Conservation (phyloP, 1,140 invertebrate genomes). For the Pseudomyrmex gracilis region DNA sequence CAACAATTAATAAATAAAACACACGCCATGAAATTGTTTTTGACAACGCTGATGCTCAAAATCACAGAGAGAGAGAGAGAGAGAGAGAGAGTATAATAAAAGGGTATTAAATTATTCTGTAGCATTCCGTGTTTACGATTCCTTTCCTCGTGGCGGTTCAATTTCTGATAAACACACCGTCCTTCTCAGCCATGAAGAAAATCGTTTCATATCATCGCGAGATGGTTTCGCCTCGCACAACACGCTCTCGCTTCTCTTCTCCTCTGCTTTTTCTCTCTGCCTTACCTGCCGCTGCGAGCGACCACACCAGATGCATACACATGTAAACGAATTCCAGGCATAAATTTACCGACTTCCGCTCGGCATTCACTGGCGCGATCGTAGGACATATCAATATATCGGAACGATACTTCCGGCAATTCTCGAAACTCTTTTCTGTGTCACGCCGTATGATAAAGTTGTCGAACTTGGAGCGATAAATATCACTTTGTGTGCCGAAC, state of each 20-base stretch:
- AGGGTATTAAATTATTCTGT: slow-evolving; percentile 32
- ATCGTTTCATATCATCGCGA: slow-evolving; percentile 47
- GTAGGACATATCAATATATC: slow-evolving; percentile 57
- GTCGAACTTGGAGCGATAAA: slow-evolving; percentile 57
- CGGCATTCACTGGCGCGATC: slow-evolving; percentile 54
- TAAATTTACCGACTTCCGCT: slow-evolving; percentile 72
- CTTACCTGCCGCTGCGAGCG: slow-evolving; percentile 42
- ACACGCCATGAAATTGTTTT: not conserved
- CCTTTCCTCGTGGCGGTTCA: slow-evolving; percentile 46
- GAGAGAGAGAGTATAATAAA: not conserved
- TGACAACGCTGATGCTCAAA: not conserved
- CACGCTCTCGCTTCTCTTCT: not conserved
- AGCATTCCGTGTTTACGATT: slow-evolving; percentile 17
- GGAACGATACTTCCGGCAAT: slow-evolving; percentile 67
- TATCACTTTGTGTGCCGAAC: slow-evolving; percentile 5
- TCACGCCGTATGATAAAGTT: slow-evolving; percentile 58
- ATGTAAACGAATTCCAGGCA: slow-evolving; percentile 71
- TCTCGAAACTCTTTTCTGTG: slow-evolving; percentile 32
- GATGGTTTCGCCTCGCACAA: slow-evolving; percentile 12
- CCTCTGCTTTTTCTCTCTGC: slow-evolving; percentile 1
- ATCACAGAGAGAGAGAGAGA: not conserved
- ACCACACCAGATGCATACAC: slow-evolving; percentile 42
- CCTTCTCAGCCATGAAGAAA: slow-evolving; percentile 27
- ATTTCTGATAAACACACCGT: slow-evolving; percentile 43
- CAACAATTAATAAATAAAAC: slow-evolving; percentile 8